Conservation (phyloP, 2,113 vertebrate species). For the Centrocercus urophasianus region DNA sequence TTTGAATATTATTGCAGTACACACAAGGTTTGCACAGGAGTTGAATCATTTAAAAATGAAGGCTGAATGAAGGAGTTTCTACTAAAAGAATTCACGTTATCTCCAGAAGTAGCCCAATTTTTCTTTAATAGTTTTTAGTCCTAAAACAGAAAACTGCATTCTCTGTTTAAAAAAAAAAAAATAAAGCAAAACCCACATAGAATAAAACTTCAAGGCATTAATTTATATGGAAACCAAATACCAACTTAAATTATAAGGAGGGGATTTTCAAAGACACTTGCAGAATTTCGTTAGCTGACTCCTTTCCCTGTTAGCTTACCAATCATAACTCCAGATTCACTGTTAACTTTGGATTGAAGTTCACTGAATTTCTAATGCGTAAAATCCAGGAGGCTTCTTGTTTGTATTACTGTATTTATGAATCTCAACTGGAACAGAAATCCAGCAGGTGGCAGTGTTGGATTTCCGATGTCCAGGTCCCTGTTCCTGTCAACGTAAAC, state of each 20-base stretch:
- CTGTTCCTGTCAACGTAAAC: neutral
- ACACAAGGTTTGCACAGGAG: neutral
- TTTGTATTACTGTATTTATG: neutral
- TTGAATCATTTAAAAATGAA: neutral
- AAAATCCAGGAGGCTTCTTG: neutral
- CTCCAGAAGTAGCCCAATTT: neutral
- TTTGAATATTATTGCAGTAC: neutral
- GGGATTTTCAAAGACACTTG: neutral
- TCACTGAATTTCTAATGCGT: neutral
- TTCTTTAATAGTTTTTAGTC: neutral
- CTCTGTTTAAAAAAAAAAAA: neutral
- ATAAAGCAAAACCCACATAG: neutral
- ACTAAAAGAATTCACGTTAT: neutral
- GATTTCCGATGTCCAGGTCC: neutral
- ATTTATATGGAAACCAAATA: neutral
- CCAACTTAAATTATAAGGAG: neutral
- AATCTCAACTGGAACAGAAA: neutral
- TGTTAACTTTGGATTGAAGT: neutral
- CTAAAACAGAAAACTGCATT: neutral
- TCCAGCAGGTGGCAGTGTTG: constrained; percentile 60
- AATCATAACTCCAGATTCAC: neutral
- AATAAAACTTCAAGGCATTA: neutral
- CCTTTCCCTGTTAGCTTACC: neutral
- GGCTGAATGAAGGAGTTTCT: neutral
- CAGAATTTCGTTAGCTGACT: neutral